Conservation (phyloP, 2,797 vertebrate species). For the Peromyscus attwateri region DNA sequence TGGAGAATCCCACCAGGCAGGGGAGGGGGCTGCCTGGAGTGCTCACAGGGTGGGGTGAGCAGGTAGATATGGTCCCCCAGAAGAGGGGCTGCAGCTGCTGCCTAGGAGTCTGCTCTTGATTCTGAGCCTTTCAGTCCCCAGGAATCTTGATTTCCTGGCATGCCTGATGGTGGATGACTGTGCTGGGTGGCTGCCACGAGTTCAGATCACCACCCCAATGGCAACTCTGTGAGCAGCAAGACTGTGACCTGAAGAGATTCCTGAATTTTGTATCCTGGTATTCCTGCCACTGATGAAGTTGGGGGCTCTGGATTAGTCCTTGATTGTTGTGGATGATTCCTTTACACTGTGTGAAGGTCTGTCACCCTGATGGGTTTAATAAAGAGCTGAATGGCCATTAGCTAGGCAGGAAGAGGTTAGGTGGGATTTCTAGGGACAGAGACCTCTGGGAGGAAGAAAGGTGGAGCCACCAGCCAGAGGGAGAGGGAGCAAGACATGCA, state of each 20-base stretch:
- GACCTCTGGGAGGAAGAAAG: background rate
- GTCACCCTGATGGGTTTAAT: background rate
- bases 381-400: background rate
- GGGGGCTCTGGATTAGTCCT: background rate
- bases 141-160: background rate
- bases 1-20: background rate
- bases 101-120: background rate
- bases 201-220: background rate
- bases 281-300: background rate
- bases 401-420: background rate
- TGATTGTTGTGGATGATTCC: background rate
- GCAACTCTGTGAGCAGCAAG: background rate
- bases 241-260: background rate
- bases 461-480: background rate
- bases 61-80: background rate
- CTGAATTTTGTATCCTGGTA: background rate
- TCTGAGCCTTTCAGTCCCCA: background rate
- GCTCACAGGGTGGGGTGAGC: background rate
- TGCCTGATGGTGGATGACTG: too few species aligned
- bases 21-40: background rate
- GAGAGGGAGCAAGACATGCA: background rate
- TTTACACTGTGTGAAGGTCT: background rate
- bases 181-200: background rate
- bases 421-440: background rate
- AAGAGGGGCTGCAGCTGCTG: background rate